Conservation (phyloP, 1,140 invertebrate genomes). For the Drosophila varians region DNA sequence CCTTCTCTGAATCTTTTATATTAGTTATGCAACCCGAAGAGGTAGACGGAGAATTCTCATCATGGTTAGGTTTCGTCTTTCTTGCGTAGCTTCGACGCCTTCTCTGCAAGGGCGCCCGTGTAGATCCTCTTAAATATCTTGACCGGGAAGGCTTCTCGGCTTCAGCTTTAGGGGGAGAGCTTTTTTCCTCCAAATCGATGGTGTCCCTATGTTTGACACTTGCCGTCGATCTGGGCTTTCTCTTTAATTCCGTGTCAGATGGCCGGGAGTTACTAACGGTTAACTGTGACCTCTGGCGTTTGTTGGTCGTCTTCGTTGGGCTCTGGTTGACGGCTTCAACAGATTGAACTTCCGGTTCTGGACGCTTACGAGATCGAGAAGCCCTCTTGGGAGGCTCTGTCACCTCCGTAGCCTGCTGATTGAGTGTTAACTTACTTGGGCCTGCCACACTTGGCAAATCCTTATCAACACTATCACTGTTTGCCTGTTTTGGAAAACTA, state of each 20-base stretch:
- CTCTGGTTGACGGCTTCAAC: not conserved
- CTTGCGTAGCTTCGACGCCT: not conserved
- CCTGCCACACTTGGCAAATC: not conserved
- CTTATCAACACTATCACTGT: not conserved
- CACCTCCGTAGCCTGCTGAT: not conserved
- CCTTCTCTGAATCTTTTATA: too few species aligned
- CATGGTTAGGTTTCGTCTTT: not conserved
- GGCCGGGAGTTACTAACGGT: not conserved
- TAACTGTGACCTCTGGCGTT: not conserved
- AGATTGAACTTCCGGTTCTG: not conserved
- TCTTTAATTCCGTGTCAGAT: not conserved
- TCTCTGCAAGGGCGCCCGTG: not conserved
- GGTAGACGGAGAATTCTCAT: not conserved
- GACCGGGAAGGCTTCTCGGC: not conserved
- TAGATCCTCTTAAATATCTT: not conserved
- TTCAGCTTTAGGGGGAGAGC: too few species aligned
- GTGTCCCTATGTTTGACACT: not conserved
- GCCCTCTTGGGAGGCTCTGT: not conserved
- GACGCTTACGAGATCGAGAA: not conserved
- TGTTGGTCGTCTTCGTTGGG: not conserved
- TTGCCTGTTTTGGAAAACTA: not conserved
- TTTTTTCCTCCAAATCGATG: not conserved
- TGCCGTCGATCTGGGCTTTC: not conserved
- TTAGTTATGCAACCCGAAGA: not conserved
- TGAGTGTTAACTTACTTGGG: too few species aligned